phyloP scores from a whole-genome alignment of 64 coral and sea anemone genomes.

The Acropora yongei region DNA sequence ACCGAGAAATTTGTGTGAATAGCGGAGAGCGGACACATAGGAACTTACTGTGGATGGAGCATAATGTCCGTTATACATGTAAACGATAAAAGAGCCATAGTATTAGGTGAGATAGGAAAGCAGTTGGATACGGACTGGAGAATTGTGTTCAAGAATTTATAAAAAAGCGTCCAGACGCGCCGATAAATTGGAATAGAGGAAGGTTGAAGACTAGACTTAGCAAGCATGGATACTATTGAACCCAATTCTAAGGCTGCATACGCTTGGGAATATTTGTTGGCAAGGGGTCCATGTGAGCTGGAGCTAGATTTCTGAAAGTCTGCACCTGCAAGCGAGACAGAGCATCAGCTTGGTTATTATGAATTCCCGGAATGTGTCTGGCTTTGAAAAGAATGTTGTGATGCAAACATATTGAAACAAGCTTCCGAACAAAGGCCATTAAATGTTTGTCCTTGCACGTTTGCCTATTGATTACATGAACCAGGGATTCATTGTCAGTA shows the following conservation, averaged over 20 bases:
- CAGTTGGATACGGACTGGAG: neutral
- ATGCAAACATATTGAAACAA: constrained; percentile 34
- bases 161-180: neutral
- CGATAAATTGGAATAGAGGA: constrained; percentile 5
- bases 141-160: constrained; percentile 9
- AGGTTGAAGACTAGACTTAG: constrained; percentile 27
- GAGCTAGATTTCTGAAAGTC: constrained; percentile 29
- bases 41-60: constrained; percentile 28
- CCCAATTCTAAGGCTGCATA: constrained; percentile 49
- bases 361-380: neutral
- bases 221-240: neutral
- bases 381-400: constrained; percentile 22
- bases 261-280: constrained; percentile 23
- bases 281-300: constrained; percentile 10
- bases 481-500: no score
- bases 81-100: constrained; percentile 21
- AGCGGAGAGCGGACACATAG: constrained; percentile 26
- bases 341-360: constrained; percentile 10
- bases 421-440: constrained; percentile 30
- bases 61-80: constrained; percentile 20
- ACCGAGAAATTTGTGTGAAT: constrained; percentile 35
- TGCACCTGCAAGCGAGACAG: neutral
- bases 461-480: no score
- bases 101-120: constrained; percentile 27
- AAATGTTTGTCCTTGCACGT: constrained; percentile 10